A percentile compares a stretch with the other conserved stretches of the same genome.
These are phyloP conservation scores for Pluvianellus socialis DNA, from an alignment of 2,113 vertebrate genomes.

Conservation along the genomic window DNA sequence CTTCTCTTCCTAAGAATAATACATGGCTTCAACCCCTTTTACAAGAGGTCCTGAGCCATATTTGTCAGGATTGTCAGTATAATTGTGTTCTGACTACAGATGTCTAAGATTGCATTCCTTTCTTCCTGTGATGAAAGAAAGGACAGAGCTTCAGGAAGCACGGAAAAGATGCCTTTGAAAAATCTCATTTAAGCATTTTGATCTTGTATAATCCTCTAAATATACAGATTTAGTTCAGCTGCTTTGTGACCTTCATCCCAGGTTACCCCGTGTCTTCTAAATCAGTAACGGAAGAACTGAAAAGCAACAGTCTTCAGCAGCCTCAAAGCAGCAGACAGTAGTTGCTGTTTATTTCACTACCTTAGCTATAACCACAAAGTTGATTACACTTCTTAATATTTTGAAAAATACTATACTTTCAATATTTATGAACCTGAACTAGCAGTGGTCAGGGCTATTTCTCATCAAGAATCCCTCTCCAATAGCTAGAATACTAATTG, in stretches of 20 bases:
- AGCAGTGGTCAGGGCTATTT: background rate
- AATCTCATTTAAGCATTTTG: background rate
- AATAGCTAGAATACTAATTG: background rate
- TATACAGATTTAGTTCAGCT: background rate
- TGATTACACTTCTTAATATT: background rate
- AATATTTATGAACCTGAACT: background rate
- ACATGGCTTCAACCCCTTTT: background rate
- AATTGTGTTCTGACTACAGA: background rate
- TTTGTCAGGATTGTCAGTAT: background rate
- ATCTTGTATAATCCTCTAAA: background rate
- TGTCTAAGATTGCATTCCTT: background rate
- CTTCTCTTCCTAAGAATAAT: constrained; percentile 22
- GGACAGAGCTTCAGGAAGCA: background rate
- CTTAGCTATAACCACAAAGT: background rate
- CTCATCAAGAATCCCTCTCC: background rate
- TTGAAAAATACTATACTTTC: background rate
- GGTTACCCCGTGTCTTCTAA: background rate
- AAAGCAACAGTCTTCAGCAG: background rate
- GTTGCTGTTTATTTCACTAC: background rate
- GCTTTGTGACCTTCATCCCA: background rate
- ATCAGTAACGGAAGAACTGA: background rate
- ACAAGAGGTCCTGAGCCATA: background rate
- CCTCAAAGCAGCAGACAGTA: background rate
- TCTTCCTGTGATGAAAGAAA: background rate
- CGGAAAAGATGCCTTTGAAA: background rate